phyloP scores from a whole-genome alignment of 2,797 vertebrate genomes.

The Catostomus latipinnis region DNA sequence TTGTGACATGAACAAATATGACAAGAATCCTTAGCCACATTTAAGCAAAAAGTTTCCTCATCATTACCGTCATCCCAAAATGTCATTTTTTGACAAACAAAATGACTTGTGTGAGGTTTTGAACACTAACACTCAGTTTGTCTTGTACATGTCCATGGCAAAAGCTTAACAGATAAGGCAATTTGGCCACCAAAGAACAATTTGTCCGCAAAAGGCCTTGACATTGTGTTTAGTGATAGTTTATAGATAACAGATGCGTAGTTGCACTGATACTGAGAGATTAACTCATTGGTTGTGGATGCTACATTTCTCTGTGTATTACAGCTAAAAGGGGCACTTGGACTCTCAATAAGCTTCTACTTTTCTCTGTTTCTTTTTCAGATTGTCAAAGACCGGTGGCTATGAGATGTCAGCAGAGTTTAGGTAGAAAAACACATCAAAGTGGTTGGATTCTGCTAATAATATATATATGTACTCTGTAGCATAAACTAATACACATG shows the following conservation, averaged over 20 bases:
- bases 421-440: slow-evolving; percentile 16
- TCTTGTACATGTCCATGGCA: slow-evolving; percentile 42
- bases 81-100: slow-evolving; percentile 42
- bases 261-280: neutral
- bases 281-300: neutral
- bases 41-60: slow-evolving; percentile 39
- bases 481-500: slow-evolving; percentile 2
- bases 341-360: neutral
- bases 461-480: slow-evolving; percentile 3
- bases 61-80: slow-evolving; percentile 42
- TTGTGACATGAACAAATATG: neutral
- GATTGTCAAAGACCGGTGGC: slow-evolving; percentile 6
- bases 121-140: slow-evolving; percentile 16
- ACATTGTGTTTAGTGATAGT: neutral
- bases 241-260: neutral
- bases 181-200: slow-evolving; percentile 44
- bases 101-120: slow-evolving; percentile 46
- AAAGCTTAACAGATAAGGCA: slow-evolving; percentile 43
- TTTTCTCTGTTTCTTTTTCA: slow-evolving; percentile 26
- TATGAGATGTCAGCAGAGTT: neutral
- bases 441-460: slow-evolving; percentile 5
- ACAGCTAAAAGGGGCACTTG: neutral
- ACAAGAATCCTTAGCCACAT: neutral
- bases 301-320: neutral
- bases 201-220: neutral